These are phyloP conservation scores for Nymphalis c-album DNA, from an alignment of 2,888 invertebrate species.

Conservation along the genomic window DNA sequence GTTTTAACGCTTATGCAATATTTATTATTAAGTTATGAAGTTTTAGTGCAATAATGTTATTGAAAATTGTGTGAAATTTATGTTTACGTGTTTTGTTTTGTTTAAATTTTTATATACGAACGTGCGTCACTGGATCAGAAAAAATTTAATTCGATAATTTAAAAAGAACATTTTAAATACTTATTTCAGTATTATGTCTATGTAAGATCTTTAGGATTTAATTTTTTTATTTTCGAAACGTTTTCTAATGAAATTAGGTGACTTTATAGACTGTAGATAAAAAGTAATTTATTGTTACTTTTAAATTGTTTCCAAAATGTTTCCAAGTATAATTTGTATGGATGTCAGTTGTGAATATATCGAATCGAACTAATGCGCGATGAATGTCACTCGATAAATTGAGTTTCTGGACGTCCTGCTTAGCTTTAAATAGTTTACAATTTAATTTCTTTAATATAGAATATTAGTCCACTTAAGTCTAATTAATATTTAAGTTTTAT, in stretches of 20 bases:
- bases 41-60: constrained; percentile 80
- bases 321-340: constrained; percentile 64
- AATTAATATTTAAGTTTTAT: constrained; percentile 42
- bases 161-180: constrained; percentile 59
- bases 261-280: constrained; percentile 74
- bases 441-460: constrained; percentile 45
- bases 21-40: constrained; percentile 79
- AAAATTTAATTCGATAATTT: constrained; percentile 62
- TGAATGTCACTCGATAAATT: constrained; percentile 56
- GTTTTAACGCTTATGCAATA: constrained; percentile 77
- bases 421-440: constrained; percentile 76
- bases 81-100: constrained; percentile 74
- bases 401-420: constrained; percentile 70
- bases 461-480: constrained; percentile 43
- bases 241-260: constrained; percentile 69
- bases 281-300: constrained; percentile 79
- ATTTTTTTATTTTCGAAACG: constrained; percentile 66
- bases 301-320: constrained; percentile 75
- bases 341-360: constrained; percentile 54
- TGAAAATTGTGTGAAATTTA: constrained; percentile 77
- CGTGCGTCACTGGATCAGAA: constrained; percentile 54
- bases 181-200: constrained; percentile 76
- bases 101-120: constrained; percentile 65
- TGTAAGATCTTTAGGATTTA: constrained; percentile 70
- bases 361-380: constrained; percentile 46